Percentiles rank a stretch among this genome's conserved stretches.
Conservation (phyloP, 1,140 invertebrate genomes). For the Plodia interpunctella region DNA sequence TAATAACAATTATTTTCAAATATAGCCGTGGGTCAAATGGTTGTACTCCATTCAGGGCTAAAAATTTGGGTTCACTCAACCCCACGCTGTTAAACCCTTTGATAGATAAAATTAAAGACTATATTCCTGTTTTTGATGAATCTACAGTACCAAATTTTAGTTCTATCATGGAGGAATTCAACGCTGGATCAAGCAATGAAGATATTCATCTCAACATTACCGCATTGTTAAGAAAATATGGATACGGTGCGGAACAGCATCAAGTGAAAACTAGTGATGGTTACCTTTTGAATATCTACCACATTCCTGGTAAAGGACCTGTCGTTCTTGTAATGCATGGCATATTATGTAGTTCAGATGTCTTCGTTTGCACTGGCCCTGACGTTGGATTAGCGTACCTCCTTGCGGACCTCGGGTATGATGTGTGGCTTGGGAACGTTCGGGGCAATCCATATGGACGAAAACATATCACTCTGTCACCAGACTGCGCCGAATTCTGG, state of each 20-base stretch:
- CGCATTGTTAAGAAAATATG: neutral
- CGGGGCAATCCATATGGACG: slow-evolving; percentile 80
- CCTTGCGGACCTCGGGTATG: slow-evolving; percentile 83
- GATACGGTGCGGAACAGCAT: neutral
- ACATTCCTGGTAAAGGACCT: neutral
- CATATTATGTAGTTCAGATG: slow-evolving; percentile 78
- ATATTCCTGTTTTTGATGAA: no score
- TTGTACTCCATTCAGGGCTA: no score
- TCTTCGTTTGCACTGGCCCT: slow-evolving; percentile 79
- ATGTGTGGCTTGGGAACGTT: slow-evolving; percentile 84
- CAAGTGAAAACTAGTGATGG: slow-evolving; percentile 1
- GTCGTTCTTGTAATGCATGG: slow-evolving; percentile 74
- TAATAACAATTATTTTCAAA: no score
- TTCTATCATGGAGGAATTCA: neutral
- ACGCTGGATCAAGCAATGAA: neutral
- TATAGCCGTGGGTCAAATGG: no score
- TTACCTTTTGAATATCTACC: neutral
- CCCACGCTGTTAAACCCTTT: no score
- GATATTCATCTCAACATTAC: slow-evolving; percentile 4
- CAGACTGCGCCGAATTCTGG: slow-evolving; percentile 71
- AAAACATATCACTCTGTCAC: slow-evolving; percentile 72
- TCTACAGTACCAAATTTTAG: no score
- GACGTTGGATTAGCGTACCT: slow-evolving; percentile 79
- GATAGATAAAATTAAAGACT: no score
- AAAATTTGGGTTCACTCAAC: no score